These are phyloP conservation scores for Asbolus verrucosus DNA, from an alignment of 1,140 invertebrate species.

Conservation along the genomic window DNA sequence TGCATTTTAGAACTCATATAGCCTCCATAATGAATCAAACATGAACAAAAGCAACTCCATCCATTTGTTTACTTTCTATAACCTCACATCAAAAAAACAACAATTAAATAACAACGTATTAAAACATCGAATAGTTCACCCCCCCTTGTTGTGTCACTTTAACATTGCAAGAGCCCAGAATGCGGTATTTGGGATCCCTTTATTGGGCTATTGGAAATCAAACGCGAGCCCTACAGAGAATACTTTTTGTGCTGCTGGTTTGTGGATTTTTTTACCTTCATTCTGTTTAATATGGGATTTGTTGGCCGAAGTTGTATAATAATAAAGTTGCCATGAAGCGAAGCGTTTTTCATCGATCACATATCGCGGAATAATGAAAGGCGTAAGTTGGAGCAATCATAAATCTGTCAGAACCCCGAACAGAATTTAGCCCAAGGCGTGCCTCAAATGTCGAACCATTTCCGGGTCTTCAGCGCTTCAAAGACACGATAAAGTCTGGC, in stretches of 20 bases:
- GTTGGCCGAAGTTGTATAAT: conserved; percentile 12
- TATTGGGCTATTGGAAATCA: too few species aligned
- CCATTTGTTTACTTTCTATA: too few species aligned
- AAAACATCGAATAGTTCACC: too few species aligned
- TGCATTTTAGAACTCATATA: too few species aligned
- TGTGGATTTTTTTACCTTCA: neutral
- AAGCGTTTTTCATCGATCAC: conserved; percentile 27
- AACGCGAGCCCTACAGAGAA: too few species aligned
- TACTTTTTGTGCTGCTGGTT: neutral
- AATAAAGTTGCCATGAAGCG: conserved; percentile 4
- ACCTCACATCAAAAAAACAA: too few species aligned
- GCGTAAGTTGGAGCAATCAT: conserved; percentile 30
- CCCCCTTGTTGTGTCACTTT: too few species aligned
- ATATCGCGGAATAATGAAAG: conserved; percentile 22
- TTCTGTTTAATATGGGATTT: neutral
- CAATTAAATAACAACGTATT: too few species aligned
- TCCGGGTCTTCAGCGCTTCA: conserved; percentile 12
- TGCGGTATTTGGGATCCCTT: too few species aligned
- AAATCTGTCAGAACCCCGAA: conserved; percentile 27
- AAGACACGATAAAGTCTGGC: conserved; percentile 27
- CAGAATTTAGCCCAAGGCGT: conserved; percentile 4
- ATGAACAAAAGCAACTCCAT: too few species aligned
- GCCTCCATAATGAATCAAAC: too few species aligned
- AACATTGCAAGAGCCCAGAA: too few species aligned
- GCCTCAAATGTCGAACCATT: conserved; percentile 15